These are phyloP conservation scores for Gonatopus flavifemur DNA, from an alignment of 1,140 invertebrate genomes.

Conservation along the genomic window DNA sequence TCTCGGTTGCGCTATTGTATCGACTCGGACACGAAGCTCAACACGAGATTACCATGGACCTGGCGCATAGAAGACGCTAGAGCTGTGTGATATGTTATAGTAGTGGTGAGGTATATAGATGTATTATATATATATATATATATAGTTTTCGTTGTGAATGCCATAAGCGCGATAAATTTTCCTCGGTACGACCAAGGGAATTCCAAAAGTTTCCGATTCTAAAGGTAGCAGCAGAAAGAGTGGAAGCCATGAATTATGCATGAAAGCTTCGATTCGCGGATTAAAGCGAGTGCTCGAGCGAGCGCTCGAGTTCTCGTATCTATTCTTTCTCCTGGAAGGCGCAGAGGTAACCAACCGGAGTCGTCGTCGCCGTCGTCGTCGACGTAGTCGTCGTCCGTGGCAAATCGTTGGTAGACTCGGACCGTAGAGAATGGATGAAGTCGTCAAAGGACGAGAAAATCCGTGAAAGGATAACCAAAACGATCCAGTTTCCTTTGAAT, in stretches of 20 bases:
- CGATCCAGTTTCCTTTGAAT: conserved; percentile 33
- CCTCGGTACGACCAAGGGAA: conserved; percentile 32
- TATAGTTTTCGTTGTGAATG: conserved; percentile 47
- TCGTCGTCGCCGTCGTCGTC: no score
- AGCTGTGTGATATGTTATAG: neutral
- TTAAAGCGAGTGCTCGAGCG: conserved; percentile 49
- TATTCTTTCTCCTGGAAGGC: conserved; percentile 33
- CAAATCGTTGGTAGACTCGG: conserved; percentile 33
- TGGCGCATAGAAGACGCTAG: neutral
- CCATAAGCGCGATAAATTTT: conserved; percentile 52
- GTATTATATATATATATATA: no score
- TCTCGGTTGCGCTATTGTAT: neutral
- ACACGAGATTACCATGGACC: neutral
- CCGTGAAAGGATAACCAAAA: conserved; percentile 29
- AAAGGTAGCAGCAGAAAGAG: conserved; percentile 30
- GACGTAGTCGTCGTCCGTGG: conserved; percentile 25
- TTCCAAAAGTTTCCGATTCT: conserved; percentile 53
- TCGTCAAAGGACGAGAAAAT: conserved; percentile 33
- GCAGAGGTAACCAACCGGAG: conserved; percentile 27
- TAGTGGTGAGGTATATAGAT: neutral
- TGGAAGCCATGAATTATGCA: conserved; percentile 53
- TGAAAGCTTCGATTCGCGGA: conserved; percentile 58
- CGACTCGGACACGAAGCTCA: no score
- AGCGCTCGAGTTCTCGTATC: conserved; percentile 33
- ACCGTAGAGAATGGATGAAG: conserved; percentile 31